Evolutionary conservation across 2,113 vertebrate genomes (phyloP).

Genomic region (Speoplatyrhinus poulsoni): DNA sequence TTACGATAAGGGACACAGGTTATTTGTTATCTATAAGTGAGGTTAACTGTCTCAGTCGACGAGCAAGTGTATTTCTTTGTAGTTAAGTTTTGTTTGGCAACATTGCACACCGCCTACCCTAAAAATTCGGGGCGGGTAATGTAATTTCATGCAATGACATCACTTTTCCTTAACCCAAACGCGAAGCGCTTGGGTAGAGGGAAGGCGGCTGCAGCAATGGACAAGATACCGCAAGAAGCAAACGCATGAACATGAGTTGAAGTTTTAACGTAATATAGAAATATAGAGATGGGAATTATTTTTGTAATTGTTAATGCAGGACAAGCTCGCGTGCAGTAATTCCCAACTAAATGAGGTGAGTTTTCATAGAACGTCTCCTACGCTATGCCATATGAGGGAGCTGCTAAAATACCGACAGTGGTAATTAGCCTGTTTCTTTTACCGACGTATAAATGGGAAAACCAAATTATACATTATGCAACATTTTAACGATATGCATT

Average conservation of each 20-base stretch:
- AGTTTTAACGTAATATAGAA: neutral
- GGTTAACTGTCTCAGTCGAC: neutral
- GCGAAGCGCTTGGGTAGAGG: constrained; percentile 41
- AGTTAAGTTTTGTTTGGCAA: constrained; percentile 60
- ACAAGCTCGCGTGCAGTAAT: neutral
- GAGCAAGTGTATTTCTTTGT: neutral
- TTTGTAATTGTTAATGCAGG: neutral
- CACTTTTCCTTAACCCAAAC: constrained; percentile 77
- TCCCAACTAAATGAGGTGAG: constrained; percentile 54
- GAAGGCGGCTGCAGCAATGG: constrained; percentile 15
- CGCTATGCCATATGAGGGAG: neutral
- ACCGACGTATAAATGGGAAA: neutral
- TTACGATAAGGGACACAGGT: neutral
- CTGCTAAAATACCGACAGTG: constrained; percentile 24
- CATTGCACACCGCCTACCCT: constrained; percentile 43
- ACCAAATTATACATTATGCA: neutral
- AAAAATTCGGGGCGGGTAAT: constrained; percentile 65
- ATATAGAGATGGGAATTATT: neutral
- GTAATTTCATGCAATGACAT: constrained; percentile 76
- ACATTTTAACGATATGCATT: neutral
- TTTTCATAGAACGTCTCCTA: neutral
- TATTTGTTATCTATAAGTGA: neutral
- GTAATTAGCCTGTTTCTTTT: neutral
- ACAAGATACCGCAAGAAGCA: neutral
- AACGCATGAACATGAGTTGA: constrained; percentile 15